These are phyloP conservation scores for Poecile atricapillus DNA, from an alignment of 2,113 vertebrate species.

Conservation along the genomic window DNA sequence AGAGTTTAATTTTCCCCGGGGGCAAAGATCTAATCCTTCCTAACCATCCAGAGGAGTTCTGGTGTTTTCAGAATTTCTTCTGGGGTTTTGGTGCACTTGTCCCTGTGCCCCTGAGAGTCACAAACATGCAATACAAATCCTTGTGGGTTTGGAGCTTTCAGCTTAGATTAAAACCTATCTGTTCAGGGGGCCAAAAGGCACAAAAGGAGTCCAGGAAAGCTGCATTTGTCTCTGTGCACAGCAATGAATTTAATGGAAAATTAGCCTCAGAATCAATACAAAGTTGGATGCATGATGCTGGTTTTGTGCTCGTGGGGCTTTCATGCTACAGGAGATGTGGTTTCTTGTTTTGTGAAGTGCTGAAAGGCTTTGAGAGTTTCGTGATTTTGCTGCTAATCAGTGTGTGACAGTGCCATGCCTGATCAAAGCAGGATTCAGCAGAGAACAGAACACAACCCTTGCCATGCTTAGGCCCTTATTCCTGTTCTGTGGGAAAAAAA, in stretches of 20 bases:
- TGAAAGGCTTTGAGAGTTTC: background rate
- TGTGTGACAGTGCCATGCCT: background rate
- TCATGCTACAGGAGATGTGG: background rate
- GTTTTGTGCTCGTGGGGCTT: background rate
- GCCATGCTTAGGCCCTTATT: background rate
- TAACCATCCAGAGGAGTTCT: background rate
- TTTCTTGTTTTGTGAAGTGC: background rate
- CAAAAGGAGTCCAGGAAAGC: constrained; percentile 15
- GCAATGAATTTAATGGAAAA: constrained; percentile 41
- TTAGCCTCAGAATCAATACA: constrained; percentile 24
- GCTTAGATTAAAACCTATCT: constrained; percentile 24
- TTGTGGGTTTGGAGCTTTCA: constrained; percentile 8
- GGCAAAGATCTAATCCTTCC: background rate
- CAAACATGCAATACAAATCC: constrained; percentile 2
- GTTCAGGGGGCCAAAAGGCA: background rate
- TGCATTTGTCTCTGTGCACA: background rate
- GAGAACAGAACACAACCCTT: background rate
- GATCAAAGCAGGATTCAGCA: constrained; percentile 14
- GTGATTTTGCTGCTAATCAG: constrained; percentile 3
- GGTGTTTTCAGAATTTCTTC: background rate
- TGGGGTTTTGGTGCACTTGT: constrained; percentile 5
- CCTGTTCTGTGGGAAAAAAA: background rate
- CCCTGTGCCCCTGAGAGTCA: background rate
- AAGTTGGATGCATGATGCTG: background rate
- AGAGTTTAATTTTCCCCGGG: background rate